Evolutionary conservation across 2,113 vertebrate genomes (phyloP), one percentile per base, ranked within the genome.

Genomic region (Erinaceus europaeus): DNA sequence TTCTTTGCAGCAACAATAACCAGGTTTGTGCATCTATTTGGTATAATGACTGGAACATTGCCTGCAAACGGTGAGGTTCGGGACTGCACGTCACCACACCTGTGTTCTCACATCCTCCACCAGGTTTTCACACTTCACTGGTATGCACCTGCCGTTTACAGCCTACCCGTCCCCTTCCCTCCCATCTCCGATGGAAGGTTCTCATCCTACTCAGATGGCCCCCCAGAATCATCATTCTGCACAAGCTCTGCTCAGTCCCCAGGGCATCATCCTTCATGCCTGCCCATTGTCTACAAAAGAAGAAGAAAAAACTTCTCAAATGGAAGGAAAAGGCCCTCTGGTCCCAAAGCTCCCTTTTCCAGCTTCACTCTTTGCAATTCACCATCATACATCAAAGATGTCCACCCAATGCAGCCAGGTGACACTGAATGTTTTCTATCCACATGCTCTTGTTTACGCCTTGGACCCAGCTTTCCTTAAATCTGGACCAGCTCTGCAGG

Each of bases 291-390:
- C 92, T 93, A 89, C 75, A 71, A 94, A 89, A 93, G 90, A 92
- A 94, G 92, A 94, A 92, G 89, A 89, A 93, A 89, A 93, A 93
- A 94, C 87, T 94, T 92, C 90, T 92, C 72, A 94, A 90, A 92
- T 89, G 79, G 94, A 95, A 94, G 92, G 94, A 87, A 94, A 95
- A 94, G 94, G 55, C 88, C 92, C 88, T 92, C 85, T 91, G 55
- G 91, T 94, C 82, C 44, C 74, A 90, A 93, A 91, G 42, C 82
- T 82, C 59, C 81, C n/a, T n/a, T 89, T 82, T 90, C 61, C 65
- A 93, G 92, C 72, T 86, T 94, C 74, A 87, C 94, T 94, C 91
- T 75, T 91, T 13, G 79, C 78, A 75, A 72, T 72, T 79, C 75
- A 61, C 59, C 85, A 71, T 84, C 91, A 89, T 92, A 85, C 46